These are phyloP conservation scores for Sesia bembeciformis DNA, from an alignment of 2,888 invertebrate genomes.

Conservation along the genomic window DNA sequence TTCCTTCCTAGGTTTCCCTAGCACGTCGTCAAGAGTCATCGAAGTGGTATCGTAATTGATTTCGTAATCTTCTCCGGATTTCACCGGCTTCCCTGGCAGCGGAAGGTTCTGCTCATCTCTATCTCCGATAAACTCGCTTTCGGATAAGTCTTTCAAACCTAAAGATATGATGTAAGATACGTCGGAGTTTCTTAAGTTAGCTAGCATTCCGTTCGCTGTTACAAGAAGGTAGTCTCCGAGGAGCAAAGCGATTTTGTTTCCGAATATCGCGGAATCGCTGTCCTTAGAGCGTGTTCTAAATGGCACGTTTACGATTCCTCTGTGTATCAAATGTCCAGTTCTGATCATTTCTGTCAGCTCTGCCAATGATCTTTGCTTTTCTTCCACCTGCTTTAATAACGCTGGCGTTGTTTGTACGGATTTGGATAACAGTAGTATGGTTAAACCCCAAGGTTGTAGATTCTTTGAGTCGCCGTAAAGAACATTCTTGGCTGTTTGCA, in stretches of 20 bases:
- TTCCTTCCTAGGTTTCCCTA: conserved; percentile 78
- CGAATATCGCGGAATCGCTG: conserved; percentile 84
- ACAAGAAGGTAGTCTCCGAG: conserved; percentile 90
- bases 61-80: conserved; percentile 36
- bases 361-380: conserved; percentile 57
- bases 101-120: conserved; percentile 85
- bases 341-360: conserved; percentile 91
- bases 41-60: conserved; percentile 52
- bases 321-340: conserved; percentile 88
- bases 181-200: conserved; percentile 80
- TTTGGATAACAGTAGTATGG: conserved; percentile 88
- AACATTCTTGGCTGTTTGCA: conserved; percentile 89
- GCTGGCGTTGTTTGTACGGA: conserved; percentile 69
- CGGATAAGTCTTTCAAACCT: conserved; percentile 85
- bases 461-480: conserved; percentile 88
- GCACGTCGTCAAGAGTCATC: conserved; percentile 46
- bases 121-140: conserved; percentile 87
- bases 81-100: conserved; percentile 77
- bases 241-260: conserved; percentile 90
- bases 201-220: conserved; percentile 87
- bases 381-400: conserved; percentile 75
- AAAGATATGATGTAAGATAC: conserved; percentile 87
- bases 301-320: conserved; percentile 70
- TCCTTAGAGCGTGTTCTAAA: conserved; percentile 72
- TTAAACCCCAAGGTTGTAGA: conserved; percentile 89